Base-by-base conservation (phyloP, 23 tunicate species). In the Halocynthia aurantium region DNA sequence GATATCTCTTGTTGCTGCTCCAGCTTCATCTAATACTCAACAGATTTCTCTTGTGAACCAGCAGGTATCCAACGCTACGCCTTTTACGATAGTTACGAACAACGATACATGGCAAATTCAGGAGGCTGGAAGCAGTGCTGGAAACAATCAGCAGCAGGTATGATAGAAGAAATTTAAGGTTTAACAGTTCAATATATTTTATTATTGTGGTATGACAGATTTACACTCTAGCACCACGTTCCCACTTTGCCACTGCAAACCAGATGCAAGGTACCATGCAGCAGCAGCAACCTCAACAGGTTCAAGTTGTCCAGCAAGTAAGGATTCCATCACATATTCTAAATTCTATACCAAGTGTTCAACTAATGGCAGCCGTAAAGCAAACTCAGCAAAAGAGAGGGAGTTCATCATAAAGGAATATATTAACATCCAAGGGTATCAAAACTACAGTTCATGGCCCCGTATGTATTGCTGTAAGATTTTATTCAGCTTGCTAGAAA, bases 41-140 rank as follows among this genome's bases (percentile, higher is more conserved):
- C 78, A 74, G 21, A 53, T 53, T n/a, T 53, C 63, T 54, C 56
- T 74, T 15, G 78, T 74, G 6, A 53, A 53, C 10, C 78, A 74
- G 21, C 19, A 62, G 56, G 44, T 31, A 31, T 22, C 49, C 55
- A 74, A 52, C 18, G 56, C 84, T 17, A 49, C 85, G 6, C 87
- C 84, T n/a, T 63, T 88, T 63, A 83, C 95, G 22, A 76, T 88
- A 15, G 83, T 88, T 49, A 73, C 95, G n/a, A 86, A 86, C 73
- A 83, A 82, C 57, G 79, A 68, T 44, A 53, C 55, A 54, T 74
- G 78, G 78, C 78, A 74, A 74, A 44, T 54, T 10, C 78, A 54
- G 57, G 78, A 74, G 6, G 56, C 10, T 67, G 22, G 72, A 49
- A 67, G 40, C 22, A n/a, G 20, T 50, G 44, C 44, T 31, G 2